Conservation (phyloP, 2,888 invertebrate species). For the Dynastes maya region DNA sequence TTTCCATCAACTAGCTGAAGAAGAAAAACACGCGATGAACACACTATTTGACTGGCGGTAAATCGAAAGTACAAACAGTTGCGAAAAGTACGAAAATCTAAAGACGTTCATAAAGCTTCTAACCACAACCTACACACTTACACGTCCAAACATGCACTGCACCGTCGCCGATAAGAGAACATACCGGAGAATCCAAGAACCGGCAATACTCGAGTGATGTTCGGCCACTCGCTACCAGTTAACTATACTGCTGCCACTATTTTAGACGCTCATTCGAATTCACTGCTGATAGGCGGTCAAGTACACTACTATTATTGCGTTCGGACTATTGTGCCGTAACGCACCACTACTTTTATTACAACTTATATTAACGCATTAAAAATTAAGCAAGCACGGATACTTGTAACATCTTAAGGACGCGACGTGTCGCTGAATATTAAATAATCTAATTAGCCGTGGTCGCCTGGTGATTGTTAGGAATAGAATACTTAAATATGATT, state of each 20-base stretch:
- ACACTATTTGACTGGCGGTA: too few relatives aligned
- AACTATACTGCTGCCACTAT: background rate
- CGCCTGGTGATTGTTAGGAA: constrained; percentile 4
- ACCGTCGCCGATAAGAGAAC: background rate
- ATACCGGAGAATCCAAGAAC: background rate
- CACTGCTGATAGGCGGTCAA: constrained; percentile 31
- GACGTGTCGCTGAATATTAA: constrained; percentile 23
- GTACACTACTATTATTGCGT: constrained; percentile 17
- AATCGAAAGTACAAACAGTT: too few relatives aligned
- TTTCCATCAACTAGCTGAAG: too few relatives aligned
- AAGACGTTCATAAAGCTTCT: background rate
- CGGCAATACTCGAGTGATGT: background rate
- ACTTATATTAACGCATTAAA: background rate
- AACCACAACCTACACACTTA: background rate
- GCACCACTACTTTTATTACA: background rate
- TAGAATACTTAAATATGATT: too few relatives aligned
- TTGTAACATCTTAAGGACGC: constrained; percentile 30
- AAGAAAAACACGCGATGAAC: too few relatives aligned
- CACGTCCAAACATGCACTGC: constrained; percentile 3
- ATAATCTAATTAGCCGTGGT: constrained; percentile 6
- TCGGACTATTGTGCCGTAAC: constrained; percentile 28
- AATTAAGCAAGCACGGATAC: constrained; percentile 9
- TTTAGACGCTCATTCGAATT: constrained; percentile 29
- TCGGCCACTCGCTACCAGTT: background rate
- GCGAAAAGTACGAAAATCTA: too few relatives aligned